phyloP scores from a whole-genome alignment of 92 coral and sea anemone genomes.

The Umimayanthus chanpuru region DNA sequence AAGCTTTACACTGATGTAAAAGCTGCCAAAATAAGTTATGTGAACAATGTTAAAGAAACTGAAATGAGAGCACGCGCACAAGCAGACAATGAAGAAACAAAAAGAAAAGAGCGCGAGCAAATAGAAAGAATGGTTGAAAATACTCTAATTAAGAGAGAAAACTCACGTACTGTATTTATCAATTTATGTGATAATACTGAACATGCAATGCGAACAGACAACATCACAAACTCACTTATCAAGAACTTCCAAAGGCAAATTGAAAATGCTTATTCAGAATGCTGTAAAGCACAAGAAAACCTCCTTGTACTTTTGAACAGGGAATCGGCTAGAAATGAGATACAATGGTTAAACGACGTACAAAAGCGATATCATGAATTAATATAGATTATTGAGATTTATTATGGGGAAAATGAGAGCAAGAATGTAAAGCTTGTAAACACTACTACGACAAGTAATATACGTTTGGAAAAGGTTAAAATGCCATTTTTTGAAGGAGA shows the following conservation, averaged over 20 bases:
- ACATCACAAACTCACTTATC: background rate
- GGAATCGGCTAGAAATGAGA: background rate
- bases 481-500: conserved; percentile 36
- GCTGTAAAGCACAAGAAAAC: background rate
- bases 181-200: background rate
- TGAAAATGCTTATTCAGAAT: background rate
- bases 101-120: too few species aligned
- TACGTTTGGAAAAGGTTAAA: conserved; percentile 43
- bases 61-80: background rate
- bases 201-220: background rate
- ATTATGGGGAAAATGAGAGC: background rate
- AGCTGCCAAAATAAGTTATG: background rate
- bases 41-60: background rate
- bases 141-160: too few species aligned
- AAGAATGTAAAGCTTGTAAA: background rate
- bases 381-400: background rate
- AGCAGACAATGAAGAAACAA: too few species aligned
- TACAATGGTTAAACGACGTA: background rate
- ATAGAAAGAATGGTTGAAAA: too few species aligned
- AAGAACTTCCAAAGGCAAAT: background rate
- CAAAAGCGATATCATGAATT: background rate
- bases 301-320: background rate
- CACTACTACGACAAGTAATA: background rate
- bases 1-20: background rate
- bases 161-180: background rate